These are phyloP conservation scores for Myotis vivesi DNA, from an alignment of 2,797 vertebrate genomes.

Conservation along the genomic window DNA sequence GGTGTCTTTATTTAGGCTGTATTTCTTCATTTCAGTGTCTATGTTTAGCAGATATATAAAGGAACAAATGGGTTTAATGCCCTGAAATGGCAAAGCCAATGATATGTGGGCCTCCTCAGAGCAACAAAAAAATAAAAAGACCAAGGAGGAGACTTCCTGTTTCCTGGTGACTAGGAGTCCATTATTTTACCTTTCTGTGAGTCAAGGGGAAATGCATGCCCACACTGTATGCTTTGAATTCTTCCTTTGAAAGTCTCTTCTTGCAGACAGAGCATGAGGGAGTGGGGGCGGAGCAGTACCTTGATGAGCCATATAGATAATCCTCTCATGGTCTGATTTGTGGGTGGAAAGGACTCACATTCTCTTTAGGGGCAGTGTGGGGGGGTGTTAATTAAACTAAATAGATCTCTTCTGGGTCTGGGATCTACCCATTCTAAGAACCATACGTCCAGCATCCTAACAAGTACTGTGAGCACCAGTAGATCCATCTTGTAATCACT, in stretches of 20 bases:
- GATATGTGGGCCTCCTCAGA: conserved; percentile 36
- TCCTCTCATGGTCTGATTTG: not conserved
- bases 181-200: conserved; percentile 35
- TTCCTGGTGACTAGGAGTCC: conserved; percentile 40
- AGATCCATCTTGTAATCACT: not conserved
- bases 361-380: not conserved
- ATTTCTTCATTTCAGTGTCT: conserved; percentile 69
- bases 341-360: not conserved
- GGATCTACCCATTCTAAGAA: not conserved
- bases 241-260: conserved; percentile 28
- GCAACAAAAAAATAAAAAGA: conserved; percentile 60
- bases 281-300: rapidly evolving
- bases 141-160: conserved; percentile 22
- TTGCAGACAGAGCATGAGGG: not conserved
- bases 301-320: not conserved
- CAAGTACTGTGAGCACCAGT: rapidly evolving
- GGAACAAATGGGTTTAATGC: conserved; percentile 62
- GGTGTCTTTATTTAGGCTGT: conserved; percentile 67
- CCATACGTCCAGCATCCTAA: not conserved
- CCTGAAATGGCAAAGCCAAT: conserved; percentile 54
- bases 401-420: not conserved
- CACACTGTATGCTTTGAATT: not conserved
- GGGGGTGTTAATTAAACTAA: not conserved
- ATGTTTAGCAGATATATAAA: conserved; percentile 70
- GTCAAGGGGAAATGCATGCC: conserved; percentile 40